Evolutionary conservation across 2,797 vertebrate species (phyloP).

Genomic region (Cryptoprocta ferox): DNA sequence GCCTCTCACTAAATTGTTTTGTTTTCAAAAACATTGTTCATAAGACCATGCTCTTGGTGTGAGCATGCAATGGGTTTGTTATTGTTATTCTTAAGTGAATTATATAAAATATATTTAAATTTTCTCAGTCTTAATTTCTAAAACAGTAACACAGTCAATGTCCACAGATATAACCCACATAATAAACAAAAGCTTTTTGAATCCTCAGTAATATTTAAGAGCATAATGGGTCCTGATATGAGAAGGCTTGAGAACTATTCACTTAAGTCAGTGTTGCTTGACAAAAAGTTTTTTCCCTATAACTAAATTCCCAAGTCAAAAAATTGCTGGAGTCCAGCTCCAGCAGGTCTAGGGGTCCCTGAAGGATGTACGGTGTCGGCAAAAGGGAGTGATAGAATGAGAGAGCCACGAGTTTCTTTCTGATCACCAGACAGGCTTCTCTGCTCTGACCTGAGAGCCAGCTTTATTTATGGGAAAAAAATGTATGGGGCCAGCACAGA

Average conservation of each 20-base stretch:
- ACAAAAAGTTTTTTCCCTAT: neutral
- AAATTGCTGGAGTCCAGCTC: too few species aligned
- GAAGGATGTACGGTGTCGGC: too few species aligned
- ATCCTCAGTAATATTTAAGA: neutral
- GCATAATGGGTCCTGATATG: neutral
- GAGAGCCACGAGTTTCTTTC: too few species aligned
- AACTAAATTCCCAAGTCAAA: neutral
- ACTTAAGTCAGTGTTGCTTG: neutral
- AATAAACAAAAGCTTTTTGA: neutral
- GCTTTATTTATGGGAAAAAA: too few species aligned
- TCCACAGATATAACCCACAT: neutral
- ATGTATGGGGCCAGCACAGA: too few species aligned
- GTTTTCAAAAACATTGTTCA: slow-evolving; percentile 44
- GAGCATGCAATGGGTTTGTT: neutral
- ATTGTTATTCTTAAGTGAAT: neutral
- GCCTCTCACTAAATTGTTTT: neutral
- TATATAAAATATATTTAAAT: neutral
- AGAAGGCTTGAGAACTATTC: neutral
- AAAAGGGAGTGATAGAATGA: too few species aligned
- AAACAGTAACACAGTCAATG: neutral
- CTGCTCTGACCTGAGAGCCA: too few species aligned
- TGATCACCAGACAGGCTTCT: too few species aligned
- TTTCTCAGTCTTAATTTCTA: neutral
- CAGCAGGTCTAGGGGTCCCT: too few species aligned
- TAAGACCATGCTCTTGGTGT: neutral